A percentile compares a stretch with the other conserved stretches of the same genome.
Evolutionary conservation across 2,888 invertebrate species (phyloP).

Genomic region (Idaea biselata): DNA sequence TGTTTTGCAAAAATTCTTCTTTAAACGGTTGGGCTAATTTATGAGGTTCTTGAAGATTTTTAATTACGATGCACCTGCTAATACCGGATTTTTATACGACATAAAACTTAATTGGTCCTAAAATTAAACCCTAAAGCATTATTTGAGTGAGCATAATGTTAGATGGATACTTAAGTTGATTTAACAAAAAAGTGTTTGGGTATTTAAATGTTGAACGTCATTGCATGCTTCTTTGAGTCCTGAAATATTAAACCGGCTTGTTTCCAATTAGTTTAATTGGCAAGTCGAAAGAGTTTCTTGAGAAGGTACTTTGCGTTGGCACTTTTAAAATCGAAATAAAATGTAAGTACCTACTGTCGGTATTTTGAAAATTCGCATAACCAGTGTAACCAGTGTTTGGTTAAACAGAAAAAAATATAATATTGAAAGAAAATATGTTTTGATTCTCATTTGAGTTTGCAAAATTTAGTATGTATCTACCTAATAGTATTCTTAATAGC

Average conservation of each 20-base stretch:
- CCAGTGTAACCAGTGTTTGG: too few relatives aligned
- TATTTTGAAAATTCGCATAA: not conserved
- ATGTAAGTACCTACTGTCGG: not conserved
- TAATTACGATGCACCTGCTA: not conserved
- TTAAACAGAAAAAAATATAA: too few relatives aligned
- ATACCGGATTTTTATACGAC: not conserved
- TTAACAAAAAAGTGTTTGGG: not conserved
- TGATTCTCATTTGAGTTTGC: too few relatives aligned
- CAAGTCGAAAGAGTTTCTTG: not conserved
- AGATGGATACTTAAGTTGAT: not conserved
- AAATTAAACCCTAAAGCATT: not conserved
- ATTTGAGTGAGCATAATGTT: not conserved
- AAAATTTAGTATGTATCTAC: not conserved
- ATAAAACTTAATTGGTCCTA: not conserved
- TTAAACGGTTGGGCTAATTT: not conserved
- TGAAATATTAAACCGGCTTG: not conserved
- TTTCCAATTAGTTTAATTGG: not conserved
- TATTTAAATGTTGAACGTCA: not conserved
- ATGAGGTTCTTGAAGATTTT: not conserved
- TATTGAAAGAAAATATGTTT: too few relatives aligned
- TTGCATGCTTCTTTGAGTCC: not conserved
- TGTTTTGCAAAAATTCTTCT: not conserved
- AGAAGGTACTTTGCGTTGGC: not conserved
- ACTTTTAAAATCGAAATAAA: not conserved
- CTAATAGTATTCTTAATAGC: too few relatives aligned